A percentile compares a stretch with the other conserved stretches of the same genome.
phyloP scores from a whole-genome alignment of 1,140 invertebrate species.

The Lethrus apterus region DNA sequence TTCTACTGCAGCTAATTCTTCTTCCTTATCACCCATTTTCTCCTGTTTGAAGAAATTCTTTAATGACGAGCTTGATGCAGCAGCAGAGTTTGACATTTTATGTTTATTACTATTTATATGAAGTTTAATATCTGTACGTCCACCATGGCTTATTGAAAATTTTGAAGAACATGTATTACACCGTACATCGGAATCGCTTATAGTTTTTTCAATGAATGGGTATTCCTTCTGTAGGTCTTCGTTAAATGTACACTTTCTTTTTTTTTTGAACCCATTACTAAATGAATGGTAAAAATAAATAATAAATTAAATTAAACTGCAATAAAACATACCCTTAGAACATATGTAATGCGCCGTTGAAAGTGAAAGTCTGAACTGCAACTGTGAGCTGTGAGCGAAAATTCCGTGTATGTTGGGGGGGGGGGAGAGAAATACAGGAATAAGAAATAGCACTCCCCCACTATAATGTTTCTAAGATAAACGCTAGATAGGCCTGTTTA shows the following conservation, averaged over 20 bases:
- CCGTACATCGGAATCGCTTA: conserved; percentile 29
- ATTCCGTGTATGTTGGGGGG: too few relatives aligned
- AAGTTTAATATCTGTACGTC: conserved; percentile 36
- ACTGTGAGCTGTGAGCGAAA: too few relatives aligned
- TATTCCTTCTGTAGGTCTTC: conserved; percentile 20
- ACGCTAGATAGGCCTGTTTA: too few relatives aligned
- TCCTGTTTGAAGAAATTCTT: conserved; percentile 32
- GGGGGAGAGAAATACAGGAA: too few relatives aligned
- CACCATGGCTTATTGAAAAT: conserved; percentile 33
- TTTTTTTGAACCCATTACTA: too few relatives aligned
- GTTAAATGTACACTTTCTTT: conserved; percentile 26
- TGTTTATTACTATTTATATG: conserved; percentile 38
- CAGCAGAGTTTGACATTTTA: conserved; percentile 32
- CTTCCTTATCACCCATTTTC: conserved; percentile 26
- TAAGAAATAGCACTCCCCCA: too few relatives aligned
- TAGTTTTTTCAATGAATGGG: conserved; percentile 30
- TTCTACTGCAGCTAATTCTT: conserved; percentile 25
- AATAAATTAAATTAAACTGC: too few relatives aligned
- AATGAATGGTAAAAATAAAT: too few relatives aligned
- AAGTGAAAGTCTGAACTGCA: too few relatives aligned
- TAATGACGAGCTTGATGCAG: conserved; percentile 30
- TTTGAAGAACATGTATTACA: conserved; percentile 36
- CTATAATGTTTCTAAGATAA: too few relatives aligned
- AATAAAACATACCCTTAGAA: too few relatives aligned
- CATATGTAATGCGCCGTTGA: too few relatives aligned